Evolutionary conservation across 2,888 invertebrate species (phyloP).

Genomic region (Dryobota labecula): DNA sequence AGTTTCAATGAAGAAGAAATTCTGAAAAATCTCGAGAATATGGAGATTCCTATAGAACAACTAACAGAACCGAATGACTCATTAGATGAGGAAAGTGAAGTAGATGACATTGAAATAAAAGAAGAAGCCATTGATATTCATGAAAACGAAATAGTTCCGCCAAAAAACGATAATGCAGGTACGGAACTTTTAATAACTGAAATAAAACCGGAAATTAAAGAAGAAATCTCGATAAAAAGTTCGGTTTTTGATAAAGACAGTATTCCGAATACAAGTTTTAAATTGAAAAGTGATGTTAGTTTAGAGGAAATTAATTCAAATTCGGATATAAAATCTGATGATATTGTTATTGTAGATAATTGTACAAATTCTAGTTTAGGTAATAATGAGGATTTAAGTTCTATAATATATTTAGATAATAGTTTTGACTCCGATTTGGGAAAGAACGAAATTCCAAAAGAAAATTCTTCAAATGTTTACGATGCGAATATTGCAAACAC

Average conservation of each 20-base stretch:
- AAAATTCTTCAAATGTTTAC: conserved; percentile 2
- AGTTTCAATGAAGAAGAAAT: conserved; percentile 75
- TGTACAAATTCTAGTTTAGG: conserved; percentile 27
- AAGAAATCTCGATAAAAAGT: conserved; percentile 29
- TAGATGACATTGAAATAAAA: conserved; percentile 1
- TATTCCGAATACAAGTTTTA: conserved; percentile 66
- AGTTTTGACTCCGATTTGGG: conserved; percentile 9
- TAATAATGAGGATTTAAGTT: conserved; percentile 17
- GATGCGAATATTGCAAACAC: conserved; percentile 19
- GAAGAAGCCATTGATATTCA: not conserved
- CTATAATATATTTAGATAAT: conserved; percentile 14
- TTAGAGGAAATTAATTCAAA: conserved; percentile 1
- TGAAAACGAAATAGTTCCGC: not conserved
- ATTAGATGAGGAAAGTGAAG: not conserved
- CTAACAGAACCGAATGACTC: not conserved
- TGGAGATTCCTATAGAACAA: conserved; percentile 76
- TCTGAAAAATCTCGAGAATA: conserved; percentile 75
- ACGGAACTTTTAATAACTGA: conserved; percentile 29
- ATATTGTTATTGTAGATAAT: conserved; percentile 30
- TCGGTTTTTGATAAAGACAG: conserved; percentile 50
- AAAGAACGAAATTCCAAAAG: not conserved
- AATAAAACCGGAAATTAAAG: conserved; percentile 41
- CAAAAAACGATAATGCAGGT: conserved; percentile 30
- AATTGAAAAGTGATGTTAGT: conserved; percentile 64
- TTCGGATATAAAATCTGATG: conserved; percentile 12